Percentiles rank a stretch among this genome's conserved stretches.
Conservation (phyloP, 2,797 vertebrate species). For the Melanotaenia nigrans region DNA sequence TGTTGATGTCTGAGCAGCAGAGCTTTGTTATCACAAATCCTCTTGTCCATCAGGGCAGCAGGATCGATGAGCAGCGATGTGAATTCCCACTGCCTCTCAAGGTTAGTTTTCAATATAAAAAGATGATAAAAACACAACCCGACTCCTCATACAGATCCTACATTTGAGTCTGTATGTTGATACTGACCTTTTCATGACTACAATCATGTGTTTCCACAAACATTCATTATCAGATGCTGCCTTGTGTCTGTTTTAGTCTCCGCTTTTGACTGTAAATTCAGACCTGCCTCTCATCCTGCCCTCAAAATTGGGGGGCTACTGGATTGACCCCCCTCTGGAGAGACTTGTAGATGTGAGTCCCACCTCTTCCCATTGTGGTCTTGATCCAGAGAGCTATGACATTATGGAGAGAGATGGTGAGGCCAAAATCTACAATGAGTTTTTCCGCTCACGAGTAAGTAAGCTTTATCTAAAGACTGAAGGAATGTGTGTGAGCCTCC, state of each 20-base stretch:
- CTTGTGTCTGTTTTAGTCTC: conserved; percentile 59
- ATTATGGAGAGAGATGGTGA: conserved; percentile 85
- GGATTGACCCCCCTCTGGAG: conserved; percentile 83
- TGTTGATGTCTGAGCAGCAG: conserved; percentile 29
- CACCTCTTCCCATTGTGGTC: conserved; percentile 63
- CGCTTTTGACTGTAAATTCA: conserved; percentile 84
- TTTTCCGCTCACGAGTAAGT: conserved; percentile 81
- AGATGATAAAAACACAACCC: neutral
- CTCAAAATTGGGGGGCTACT: conserved; percentile 82
- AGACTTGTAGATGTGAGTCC: conserved; percentile 75
- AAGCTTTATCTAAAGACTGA: neutral
- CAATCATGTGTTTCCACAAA: conserved; percentile 44
- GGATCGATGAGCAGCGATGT: conserved; percentile 86
- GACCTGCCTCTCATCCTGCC: conserved; percentile 80
- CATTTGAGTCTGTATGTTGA: conserved; percentile 25
- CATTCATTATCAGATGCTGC: conserved; percentile 25
- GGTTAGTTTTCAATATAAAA: conserved; percentile 60
- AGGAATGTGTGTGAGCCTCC: neutral
- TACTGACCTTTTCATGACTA: conserved; percentile 34
- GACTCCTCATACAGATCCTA: conserved; percentile 2
- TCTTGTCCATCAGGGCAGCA: conserved; percentile 81
- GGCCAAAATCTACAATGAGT: conserved; percentile 81
- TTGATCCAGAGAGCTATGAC: conserved; percentile 74
- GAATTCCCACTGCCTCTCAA: conserved; percentile 84
- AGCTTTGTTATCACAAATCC: conserved; percentile 45